phyloP scores from a whole-genome alignment of 2,113 vertebrate genomes.

The Halichoerus grypus region DNA sequence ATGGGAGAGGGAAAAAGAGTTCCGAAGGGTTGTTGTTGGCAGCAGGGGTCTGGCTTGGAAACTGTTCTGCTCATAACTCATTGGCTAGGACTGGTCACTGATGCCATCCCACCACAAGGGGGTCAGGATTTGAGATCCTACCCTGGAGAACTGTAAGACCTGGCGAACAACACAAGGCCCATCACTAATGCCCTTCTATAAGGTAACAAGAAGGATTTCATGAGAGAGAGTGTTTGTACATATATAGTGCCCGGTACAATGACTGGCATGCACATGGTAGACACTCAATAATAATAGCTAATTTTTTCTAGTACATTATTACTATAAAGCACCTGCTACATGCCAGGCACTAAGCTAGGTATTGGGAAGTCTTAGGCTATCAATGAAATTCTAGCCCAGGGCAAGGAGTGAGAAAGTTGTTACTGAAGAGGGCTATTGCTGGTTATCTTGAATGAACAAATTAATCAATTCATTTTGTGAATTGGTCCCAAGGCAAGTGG shows the following conservation, averaged over 20 bases:
- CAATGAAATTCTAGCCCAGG: neutral
- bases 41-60: neutral
- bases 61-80: neutral
- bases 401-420: neutral
- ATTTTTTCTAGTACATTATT: neutral
- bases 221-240: neutral
- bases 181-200: neutral
- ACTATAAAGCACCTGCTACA: neutral
- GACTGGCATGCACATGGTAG: neutral
- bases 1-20: neutral
- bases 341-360: neutral
- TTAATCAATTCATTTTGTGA: conserved; percentile 3
- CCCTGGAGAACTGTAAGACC: neutral
- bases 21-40: neutral
- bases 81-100: neutral
- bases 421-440: neutral
- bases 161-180: neutral
- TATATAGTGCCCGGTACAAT: neutral
- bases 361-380: neutral
- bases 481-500: neutral
- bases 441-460: neutral
- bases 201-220: neutral
- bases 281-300: neutral
- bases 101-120: neutral
- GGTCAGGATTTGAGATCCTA: neutral